Evolutionary conservation across 2,888 invertebrate species (phyloP).

Genomic region (Strigamia crassipes): DNA sequence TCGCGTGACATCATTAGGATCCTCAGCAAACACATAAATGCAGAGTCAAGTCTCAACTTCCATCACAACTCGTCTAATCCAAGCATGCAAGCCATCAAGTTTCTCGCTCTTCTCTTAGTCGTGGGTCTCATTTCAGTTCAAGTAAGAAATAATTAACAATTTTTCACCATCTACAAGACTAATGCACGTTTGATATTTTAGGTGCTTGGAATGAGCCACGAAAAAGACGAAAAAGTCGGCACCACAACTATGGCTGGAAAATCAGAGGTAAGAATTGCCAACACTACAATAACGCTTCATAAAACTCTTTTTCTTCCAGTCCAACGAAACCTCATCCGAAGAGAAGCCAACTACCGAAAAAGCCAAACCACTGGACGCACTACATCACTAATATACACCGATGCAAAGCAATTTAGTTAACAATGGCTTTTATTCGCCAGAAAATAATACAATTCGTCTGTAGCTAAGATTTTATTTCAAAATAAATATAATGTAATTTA

Average conservation of each 20-base stretch:
- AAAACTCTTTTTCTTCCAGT: not conserved
- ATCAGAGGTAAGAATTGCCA: not conserved
- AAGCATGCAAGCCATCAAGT: not conserved
- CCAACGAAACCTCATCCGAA: not conserved
- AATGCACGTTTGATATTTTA: not conserved
- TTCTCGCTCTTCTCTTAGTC: not conserved
- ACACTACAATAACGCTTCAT: not conserved
- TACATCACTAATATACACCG: too few species aligned
- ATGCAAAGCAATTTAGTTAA: not conserved
- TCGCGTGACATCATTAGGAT: not conserved
- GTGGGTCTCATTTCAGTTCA: not conserved
- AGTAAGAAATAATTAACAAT: not conserved
- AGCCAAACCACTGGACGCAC: too few species aligned
- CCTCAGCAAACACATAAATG: not conserved
- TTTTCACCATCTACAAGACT: too few species aligned
- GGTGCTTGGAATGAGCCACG: not conserved
- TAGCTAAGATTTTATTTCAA: not conserved
- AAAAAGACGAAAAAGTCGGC: not conserved
- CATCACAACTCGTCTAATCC: not conserved
- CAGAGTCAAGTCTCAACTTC: not conserved
- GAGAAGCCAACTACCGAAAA: not conserved
- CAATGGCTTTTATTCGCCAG: not conserved
- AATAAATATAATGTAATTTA: slow-evolving; percentile 62
- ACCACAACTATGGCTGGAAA: not conserved
- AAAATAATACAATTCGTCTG: not conserved